These are phyloP conservation scores for Liparis tanakae DNA, from an alignment of 2,797 vertebrate species.

Conservation along the genomic window DNA sequence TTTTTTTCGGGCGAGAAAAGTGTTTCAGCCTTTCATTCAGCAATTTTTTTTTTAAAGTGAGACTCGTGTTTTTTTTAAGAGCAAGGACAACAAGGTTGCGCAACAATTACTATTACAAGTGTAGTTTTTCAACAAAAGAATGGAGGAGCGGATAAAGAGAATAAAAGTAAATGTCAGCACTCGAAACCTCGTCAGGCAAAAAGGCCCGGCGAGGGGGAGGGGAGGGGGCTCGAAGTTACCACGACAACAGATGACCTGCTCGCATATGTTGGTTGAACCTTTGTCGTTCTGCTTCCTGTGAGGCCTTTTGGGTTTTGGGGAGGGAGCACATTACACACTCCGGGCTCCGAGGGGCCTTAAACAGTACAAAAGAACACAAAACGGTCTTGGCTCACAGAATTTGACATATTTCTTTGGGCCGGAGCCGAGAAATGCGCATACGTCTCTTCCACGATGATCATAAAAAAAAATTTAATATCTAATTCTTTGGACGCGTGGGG, in stretches of 20 bases:
- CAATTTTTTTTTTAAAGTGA: neutral
- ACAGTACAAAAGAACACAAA: conserved; percentile 11
- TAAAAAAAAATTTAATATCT: neutral
- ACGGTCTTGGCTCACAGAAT: conserved; percentile 18
- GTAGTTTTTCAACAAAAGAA: conserved; percentile 28
- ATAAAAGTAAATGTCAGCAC: conserved; percentile 40
- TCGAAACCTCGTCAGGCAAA: conserved; percentile 17
- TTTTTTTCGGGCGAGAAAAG: neutral
- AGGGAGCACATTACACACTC: conserved; percentile 35
- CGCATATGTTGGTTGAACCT: conserved; percentile 71
- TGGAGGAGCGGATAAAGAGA: conserved; percentile 20
- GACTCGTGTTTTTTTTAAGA: neutral
- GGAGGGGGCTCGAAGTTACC: conserved; percentile 31
- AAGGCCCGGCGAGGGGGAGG: conserved; percentile 11
- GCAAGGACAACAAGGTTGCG: neutral
- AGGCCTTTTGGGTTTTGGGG: conserved; percentile 37
- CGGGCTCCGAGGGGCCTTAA: conserved; percentile 20
- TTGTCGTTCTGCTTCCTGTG: conserved; percentile 63
- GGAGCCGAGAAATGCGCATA: neutral
- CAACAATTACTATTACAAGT: neutral
- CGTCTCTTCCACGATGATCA: neutral
- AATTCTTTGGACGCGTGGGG: neutral
- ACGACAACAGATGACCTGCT: conserved; percentile 64
- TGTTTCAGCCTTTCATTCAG: neutral
- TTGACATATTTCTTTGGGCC: neutral